Evolutionary conservation across 2,888 invertebrate genomes (phyloP).

Genomic region (Cerceris ruficornis): DNA sequence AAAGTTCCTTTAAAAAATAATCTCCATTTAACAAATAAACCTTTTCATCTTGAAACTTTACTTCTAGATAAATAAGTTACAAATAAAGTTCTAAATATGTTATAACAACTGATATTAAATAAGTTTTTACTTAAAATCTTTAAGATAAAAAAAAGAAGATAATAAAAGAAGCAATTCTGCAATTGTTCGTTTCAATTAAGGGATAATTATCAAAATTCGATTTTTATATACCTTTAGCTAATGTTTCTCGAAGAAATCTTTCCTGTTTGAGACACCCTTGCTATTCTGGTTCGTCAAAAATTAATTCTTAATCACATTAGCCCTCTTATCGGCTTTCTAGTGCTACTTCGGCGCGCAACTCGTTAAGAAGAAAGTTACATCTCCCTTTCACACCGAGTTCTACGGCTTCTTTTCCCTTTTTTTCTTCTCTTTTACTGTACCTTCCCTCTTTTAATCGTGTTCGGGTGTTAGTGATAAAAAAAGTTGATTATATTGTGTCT

Average conservation of each 20-base stretch:
- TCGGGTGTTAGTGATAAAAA: conserved; percentile 16
- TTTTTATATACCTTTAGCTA: too few relatives aligned
- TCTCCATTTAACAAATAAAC: too few relatives aligned
- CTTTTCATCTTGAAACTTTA: too few relatives aligned
- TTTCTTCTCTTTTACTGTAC: neutral
- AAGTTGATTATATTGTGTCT: conserved; percentile 26
- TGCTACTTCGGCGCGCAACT: conserved; percentile 35
- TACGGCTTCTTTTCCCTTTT: conserved; percentile 7
- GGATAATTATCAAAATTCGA: too few relatives aligned
- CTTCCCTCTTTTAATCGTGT: conserved; percentile 38
- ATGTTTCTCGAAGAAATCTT: neutral
- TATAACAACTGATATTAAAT: too few relatives aligned
- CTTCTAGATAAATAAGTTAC: too few relatives aligned
- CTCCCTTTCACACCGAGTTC: conserved; percentile 21
- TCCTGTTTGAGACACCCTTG: neutral
- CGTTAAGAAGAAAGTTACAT: conserved; percentile 55
- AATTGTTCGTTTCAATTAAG: too few relatives aligned
- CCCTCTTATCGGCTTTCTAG: conserved; percentile 22
- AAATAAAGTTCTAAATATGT: too few relatives aligned
- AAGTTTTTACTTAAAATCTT: too few relatives aligned
- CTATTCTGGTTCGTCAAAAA: conserved; percentile 38
- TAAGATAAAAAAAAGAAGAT: too few relatives aligned
- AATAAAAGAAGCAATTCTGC: too few relatives aligned
- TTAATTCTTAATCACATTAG: conserved; percentile 61
- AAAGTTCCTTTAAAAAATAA: too few relatives aligned